Evolutionary conservation across 2,797 vertebrate species (phyloP).

Genomic region (Lates japonicus): DNA sequence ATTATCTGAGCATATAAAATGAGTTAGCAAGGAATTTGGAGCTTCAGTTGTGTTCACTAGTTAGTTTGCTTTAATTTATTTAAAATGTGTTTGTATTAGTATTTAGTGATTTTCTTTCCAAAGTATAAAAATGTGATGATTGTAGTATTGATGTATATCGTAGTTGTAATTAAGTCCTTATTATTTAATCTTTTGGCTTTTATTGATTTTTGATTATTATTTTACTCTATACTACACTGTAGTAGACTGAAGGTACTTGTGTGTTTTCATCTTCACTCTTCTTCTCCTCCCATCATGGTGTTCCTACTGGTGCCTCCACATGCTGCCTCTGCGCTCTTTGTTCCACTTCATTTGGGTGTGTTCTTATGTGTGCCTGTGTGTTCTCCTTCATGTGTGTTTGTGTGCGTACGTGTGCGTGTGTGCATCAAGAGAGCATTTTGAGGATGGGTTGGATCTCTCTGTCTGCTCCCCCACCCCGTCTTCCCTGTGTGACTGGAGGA

Average conservation of each 20-base stretch:
- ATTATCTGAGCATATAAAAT: neutral
- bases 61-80: neutral
- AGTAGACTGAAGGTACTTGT: constrained; percentile 35
- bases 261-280: constrained; percentile 41
- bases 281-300: constrained; percentile 49
- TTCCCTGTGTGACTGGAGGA: constrained; percentile 36
- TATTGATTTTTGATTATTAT: neutral
- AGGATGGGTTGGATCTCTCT: constrained; percentile 73
- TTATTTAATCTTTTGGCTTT: neutral
- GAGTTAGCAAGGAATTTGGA: neutral
- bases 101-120: neutral
- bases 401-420: constrained; percentile 15
- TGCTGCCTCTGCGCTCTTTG: constrained; percentile 76
- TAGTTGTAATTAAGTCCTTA: neutral
- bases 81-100: neutral
- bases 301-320: constrained; percentile 66
- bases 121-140: neutral
- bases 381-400: constrained; percentile 9
- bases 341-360: constrained; percentile 76
- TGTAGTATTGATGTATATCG: too few species aligned
- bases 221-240: neutral
- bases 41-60: neutral
- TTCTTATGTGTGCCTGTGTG: constrained; percentile 44
- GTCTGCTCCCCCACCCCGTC: constrained; percentile 58
- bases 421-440: constrained; percentile 73